Base-by-base conservation (phyloP, 2,113 vertebrate genomes). In the Hystrix cristata region DNA sequence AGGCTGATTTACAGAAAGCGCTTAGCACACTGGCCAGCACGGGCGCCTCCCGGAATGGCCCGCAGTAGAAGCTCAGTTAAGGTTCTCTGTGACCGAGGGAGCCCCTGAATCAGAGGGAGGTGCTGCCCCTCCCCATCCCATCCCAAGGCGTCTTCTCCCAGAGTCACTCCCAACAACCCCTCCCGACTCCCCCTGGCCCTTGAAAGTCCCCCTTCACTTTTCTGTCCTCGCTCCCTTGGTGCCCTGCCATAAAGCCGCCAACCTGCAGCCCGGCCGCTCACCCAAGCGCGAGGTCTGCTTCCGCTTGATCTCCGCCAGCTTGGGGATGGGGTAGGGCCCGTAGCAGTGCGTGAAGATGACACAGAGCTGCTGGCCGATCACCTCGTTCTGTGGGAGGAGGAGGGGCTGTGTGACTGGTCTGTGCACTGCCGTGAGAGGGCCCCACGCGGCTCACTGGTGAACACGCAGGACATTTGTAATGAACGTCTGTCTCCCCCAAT, bases 321-420 rank as follows among this genome's bases (percentile, higher is more conserved):
- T 99, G 96, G 99, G 99, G 96, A 99, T 99, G 72, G 99, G 99
- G 96, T 99, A 99, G 0, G 99, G 99, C 57, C 99, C 99, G 0
- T 99, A 99, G 98, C 99, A 99, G 98, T 99, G 99, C 21, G 99
- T 99, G 98, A 99, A 99, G 98, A 99, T 99, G 85, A 99, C 99
- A 11, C 99, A 98, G 84, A 99, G 98, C 97, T 99, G 99, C 98
- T 99, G 99, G 98, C 99, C 99, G 98, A 99, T 99, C 95, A 99
- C 99, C 98, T 99, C 99, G 0, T 99, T 99, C 99, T 99, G 98
- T 31, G 67, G 91, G 95, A 98, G 90, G 95, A 95, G 97, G 92
- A 83, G 87, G 18, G 29, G 78, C 3, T n/a, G 8, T 0, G 0
- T 34, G 7, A 31, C 5, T 0, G 80, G 34, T 76, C 12, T 46